Evolutionary conservation across 2,113 vertebrate species (phyloP).

Genomic region (Hippocampus zosterae): DNA sequence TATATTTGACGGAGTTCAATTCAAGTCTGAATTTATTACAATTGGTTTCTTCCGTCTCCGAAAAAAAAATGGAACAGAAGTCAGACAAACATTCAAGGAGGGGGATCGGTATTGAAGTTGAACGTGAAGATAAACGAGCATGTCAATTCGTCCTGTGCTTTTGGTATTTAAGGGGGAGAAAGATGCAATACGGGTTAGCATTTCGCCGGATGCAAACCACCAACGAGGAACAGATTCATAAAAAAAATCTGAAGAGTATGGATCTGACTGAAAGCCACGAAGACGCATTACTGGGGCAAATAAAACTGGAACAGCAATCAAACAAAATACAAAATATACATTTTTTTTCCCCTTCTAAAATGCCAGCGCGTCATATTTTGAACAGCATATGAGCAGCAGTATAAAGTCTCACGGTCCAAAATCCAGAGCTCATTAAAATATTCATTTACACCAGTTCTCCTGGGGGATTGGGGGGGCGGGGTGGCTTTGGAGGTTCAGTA

Average conservation of each 20-base stretch:
- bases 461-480: not conserved
- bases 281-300: constrained; percentile 39
- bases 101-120: constrained; percentile 36
- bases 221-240: constrained; percentile 16
- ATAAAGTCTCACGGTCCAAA: constrained; percentile 19
- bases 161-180: constrained; percentile 69
- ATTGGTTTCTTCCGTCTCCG: constrained; percentile 27
- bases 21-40: constrained; percentile 62
- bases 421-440: constrained; percentile 41
- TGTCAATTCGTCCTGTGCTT: constrained; percentile 70
- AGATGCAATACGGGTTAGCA: constrained; percentile 25
- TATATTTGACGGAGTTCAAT: constrained; percentile 37
- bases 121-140: constrained; percentile 52
- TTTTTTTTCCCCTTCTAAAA: constrained; percentile 28
- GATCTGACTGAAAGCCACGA: constrained; percentile 53
- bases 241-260: constrained; percentile 31
- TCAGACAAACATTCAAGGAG: constrained; percentile 27
- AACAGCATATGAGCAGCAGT: constrained; percentile 17
- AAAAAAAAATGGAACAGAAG: constrained; percentile 31
- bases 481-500: not conserved
- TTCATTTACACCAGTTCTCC: constrained; percentile 29
- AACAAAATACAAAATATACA: constrained; percentile 35
- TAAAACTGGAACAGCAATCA: constrained; percentile 48
- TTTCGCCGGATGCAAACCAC: constrained; percentile 46
- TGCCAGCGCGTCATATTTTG: constrained; percentile 30